Base-by-base conservation (phyloP, 2,888 invertebrate species). In the Spialia ferax region DNA sequence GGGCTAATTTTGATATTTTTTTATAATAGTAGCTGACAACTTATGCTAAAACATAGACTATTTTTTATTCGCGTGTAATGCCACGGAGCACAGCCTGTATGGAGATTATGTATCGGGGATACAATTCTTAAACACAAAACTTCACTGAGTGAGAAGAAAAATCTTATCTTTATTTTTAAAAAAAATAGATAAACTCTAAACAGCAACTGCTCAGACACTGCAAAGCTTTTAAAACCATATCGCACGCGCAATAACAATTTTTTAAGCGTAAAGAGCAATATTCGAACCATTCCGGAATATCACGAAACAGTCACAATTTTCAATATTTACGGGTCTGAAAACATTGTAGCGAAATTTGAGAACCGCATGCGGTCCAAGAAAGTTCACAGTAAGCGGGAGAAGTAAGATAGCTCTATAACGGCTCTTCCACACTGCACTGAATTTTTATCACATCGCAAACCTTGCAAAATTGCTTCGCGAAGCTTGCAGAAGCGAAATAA, bases 371-470 rank as follows among this genome's bases (percentile, higher is more conserved):
- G 23, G 23, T 48, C 35, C 32, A 23, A n/a, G 60, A 54, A 66
- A 66, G 66, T 61, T 54, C 57, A 50, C 48, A 23, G 64, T 66
- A 66, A 66, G 54, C 60, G 42, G 48, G 48, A 50, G 60, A 29
- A 18, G 65, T 52, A 29, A 29, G 45, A 60, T 66, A 52, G 59
- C 65, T 60, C 42, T 60, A 66, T 66, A 66, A 60, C 20, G 60
- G 52, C 54, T 2, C 60, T 42, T 60, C 29, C 59, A 60, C 65
- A 66, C 54, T 60, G 60, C 65, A 66, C 65, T 66, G 65, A 66
- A 66, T 60, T 66, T 66, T 66, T 66, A 66, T 66, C 65, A 66
- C 65, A 60, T 66, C 65, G 59, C 65, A 66, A 66, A 66, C 65
- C 65, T n/a, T 66, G 65, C 65, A 59, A 52, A 66, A 66, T 66